Evolutionary conservation across 2,797 vertebrate species (phyloP).

Genomic region (Myripristis jacobus): DNA sequence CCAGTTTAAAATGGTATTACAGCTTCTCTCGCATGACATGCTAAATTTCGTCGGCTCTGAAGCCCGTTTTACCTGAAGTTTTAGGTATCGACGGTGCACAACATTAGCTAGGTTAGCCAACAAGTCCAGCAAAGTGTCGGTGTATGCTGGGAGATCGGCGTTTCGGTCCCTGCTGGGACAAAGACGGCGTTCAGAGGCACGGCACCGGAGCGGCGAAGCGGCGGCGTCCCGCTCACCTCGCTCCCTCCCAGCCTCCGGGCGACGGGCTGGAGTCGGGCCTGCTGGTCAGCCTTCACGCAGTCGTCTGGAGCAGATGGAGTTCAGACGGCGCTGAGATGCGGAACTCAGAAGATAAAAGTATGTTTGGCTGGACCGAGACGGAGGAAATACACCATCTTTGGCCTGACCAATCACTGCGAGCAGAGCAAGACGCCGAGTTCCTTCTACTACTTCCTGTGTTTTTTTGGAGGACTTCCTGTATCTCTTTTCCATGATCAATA

Average conservation of each 20-base stretch:
- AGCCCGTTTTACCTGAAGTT: rapidly evolving
- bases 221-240: slow-evolving; percentile 42
- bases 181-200: slow-evolving; percentile 41
- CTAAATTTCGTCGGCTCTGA: background rate
- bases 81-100: slow-evolving; percentile 11
- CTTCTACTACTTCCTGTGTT: too few relatives aligned
- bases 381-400: slow-evolving; percentile 34
- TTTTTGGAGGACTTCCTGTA: too few relatives aligned
- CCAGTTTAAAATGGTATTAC: background rate
- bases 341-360: background rate
- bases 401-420: slow-evolving; percentile 57
- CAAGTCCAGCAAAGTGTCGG: slow-evolving; percentile 1
- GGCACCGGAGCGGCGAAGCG: too few relatives aligned
- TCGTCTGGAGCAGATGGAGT: background rate
- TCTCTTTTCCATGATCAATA: too few relatives aligned
- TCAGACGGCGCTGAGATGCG: background rate
- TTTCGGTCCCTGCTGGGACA: slow-evolving; percentile 38
- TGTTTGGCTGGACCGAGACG: slow-evolving; percentile 1
- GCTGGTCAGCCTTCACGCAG: background rate
- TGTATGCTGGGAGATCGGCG: slow-evolving; percentile 4
- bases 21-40: rapidly evolving
- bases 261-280: slow-evolving; percentile 2
- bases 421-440: too few relatives aligned
- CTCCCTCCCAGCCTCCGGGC: slow-evolving; percentile 8
- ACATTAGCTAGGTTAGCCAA: slow-evolving; percentile 56